Base-by-base conservation (phyloP, 2,888 invertebrate species). In the Watsonalla cultraria region DNA sequence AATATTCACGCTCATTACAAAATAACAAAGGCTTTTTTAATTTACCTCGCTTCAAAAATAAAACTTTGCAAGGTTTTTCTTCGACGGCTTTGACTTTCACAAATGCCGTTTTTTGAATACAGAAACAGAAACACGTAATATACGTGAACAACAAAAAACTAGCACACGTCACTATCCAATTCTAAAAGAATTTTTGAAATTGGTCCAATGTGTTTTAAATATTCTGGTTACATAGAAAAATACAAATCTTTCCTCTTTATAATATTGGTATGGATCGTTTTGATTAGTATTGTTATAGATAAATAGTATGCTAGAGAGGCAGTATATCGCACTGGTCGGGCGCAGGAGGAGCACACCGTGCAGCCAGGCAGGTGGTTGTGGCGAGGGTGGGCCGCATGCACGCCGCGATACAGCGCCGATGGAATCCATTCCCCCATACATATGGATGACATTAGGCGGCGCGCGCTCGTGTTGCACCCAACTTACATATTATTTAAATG, bases 361-460 rank as follows among this genome's bases (percentile, higher is more conserved):
- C 52, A 54, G 49, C 55, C 60, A 52, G 54, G 48, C 55, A 62
- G 52, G 48, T 51, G 52, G 54, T 56, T 55, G 58, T 54, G 51
- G 49, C n/a, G 39, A 24, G 33, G 45, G 42, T 24, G 45, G 9
- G 50, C 42, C 46, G 52, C 55, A 60, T 59, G 55, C 60, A 56
- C 57, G 58, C 56, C 66, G 57, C 58, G 59, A 66, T 64, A 61
- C 64, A 58, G 54, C 57, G 52, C 47, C 47, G 48, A 66, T 59
- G 62, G 59, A 67, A 63, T 63, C 55, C 59, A 5, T n/a, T 67
- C 71, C 2, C 24, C 24, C 24, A 71, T 70, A 57, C 64, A 69
- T 70, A 70, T 71, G 67, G 62, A 70, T 70, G 70, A 57, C 62
- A 66, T 63, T 59, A 66, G 55, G 60, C 51, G 51, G 58, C 60